Evolutionary conservation across 2,113 vertebrate genomes (phyloP), one percentile per base, ranked within the genome.

Genomic region (Odobenus rosmarus): DNA sequence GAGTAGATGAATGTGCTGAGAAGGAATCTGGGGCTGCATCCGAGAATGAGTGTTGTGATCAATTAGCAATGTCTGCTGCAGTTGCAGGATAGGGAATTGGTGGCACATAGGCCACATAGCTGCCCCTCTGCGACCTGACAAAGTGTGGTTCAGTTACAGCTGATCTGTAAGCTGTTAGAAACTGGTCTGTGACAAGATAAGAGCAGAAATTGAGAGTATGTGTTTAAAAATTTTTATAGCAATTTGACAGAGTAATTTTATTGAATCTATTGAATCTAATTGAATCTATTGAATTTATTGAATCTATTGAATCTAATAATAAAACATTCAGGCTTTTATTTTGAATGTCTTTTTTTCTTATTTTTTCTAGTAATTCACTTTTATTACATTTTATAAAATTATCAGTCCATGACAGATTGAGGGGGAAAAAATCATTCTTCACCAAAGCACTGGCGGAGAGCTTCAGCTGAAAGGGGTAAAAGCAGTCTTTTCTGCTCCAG

Each of bases 351-450:
- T 90, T 87, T 90, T 64, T 61, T 88, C 28, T 81, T 36, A 61
- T 55, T 76, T 93, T 88, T 55, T 61, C 51, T 59, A 85, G 91
- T 85, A 84, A 93, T 93, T 96, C 46, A 72, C 83, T 93, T 93
- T 92, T 87, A 90, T 77, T 76, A 5, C 92, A 49, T 77, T 74
- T 96, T 96, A 74, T 83, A 74, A 86, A 96, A 83, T 62, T 69
- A 88, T 61, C 31, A 69, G n/a, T 89, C 62, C 10, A 3, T 55
- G 83, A 89, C 39, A 92, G 46, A 77, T 51, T 82, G 23, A 62
- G 39, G 71, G 71, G 1, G 15, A 71, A 53, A 36, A 59, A 64
- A 67, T 19, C 36, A 8, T 59, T 69, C 46, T 92, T 97, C 69
- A 84, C 42, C 46, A 55, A 76, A 33, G 31, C 46, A 28, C 31